These are phyloP conservation scores for Ardeotis arabs DNA, from an alignment of 2,113 vertebrate species.

Conservation along the genomic window DNA sequence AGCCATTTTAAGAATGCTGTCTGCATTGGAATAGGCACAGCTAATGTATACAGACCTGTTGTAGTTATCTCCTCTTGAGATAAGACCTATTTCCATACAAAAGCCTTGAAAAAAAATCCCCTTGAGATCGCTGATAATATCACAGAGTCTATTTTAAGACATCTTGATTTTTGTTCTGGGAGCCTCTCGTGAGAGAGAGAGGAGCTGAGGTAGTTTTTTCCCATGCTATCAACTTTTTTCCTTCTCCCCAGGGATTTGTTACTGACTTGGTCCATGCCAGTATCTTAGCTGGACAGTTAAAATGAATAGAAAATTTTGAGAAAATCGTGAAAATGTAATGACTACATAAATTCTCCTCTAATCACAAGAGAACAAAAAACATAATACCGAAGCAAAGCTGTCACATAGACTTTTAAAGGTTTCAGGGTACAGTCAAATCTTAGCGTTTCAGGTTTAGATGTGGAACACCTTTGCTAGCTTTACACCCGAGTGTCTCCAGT, in stretches of 20 bases:
- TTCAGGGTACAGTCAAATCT: not conserved
- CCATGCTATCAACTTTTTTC: not conserved
- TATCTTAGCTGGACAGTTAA: not conserved
- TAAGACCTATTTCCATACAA: constrained; percentile 44
- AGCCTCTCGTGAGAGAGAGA: not conserved
- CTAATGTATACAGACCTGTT: constrained; percentile 3
- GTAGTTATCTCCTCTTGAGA: constrained; percentile 10
- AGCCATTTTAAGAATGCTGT: not conserved
- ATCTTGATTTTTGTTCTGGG: constrained; percentile 25
- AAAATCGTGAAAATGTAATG: not conserved
- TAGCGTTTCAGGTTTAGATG: not conserved
- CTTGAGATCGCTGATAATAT: not conserved
- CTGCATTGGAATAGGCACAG: not conserved
- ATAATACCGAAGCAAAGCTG: not conserved
- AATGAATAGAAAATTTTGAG: not conserved
- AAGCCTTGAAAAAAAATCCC: not conserved
- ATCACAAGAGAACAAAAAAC: not conserved
- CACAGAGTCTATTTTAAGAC: constrained; percentile 23
- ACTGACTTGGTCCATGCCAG: not conserved
- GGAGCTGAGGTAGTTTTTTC: not conserved
- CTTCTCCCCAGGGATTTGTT: not conserved
- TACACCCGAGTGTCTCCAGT: not conserved
- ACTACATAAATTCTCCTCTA: not conserved
- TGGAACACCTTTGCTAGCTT: not conserved
- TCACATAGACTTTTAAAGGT: not conserved